phyloP scores from a whole-genome alignment of 2,888 invertebrate genomes.

The Crematogaster levior region DNA sequence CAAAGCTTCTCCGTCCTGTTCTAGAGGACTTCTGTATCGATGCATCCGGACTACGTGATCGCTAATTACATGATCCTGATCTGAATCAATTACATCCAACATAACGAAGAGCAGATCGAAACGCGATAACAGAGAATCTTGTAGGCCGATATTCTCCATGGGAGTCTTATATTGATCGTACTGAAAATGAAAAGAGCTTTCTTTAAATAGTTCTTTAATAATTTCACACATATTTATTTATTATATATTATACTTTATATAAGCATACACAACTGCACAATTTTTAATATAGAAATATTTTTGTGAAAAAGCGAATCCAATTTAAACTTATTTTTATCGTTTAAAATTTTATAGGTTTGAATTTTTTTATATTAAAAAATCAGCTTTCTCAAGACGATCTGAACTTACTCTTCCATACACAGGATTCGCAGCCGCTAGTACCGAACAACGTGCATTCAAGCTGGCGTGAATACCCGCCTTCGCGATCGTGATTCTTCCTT shows the following conservation, averaged over 20 bases:
- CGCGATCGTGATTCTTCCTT: constrained; percentile 98
- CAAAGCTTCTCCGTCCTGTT: constrained; percentile 97
- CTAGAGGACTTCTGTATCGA: constrained; percentile 95
- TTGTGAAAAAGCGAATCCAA: not conserved
- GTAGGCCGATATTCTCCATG: constrained; percentile 99
- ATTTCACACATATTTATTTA: not conserved
- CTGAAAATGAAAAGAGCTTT: constrained; percentile 86
- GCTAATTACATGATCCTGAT: constrained; percentile 95
- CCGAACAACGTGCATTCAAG: constrained; percentile 98
- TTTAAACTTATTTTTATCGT: not conserved
- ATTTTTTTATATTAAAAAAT: constrained; percentile 8
- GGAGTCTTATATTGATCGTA: constrained; percentile 99
- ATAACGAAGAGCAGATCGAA: constrained; percentile 99
- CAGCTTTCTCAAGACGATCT: not conserved
- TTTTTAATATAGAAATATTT: constrained; percentile 1
- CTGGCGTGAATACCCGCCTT: constrained; percentile 99
- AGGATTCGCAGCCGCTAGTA: constrained; percentile 99
- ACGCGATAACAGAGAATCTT: constrained; percentile 98
- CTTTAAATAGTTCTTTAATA: constrained; percentile 20
- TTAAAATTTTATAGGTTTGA: not conserved
- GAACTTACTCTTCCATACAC: constrained; percentile 94
- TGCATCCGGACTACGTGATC: constrained; percentile 99
- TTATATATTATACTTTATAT: not conserved
- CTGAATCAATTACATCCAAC: constrained; percentile 96
- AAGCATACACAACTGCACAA: not conserved